phyloP scores from a whole-genome alignment of 2,888 invertebrate species.

The Oxystoma pomonae region DNA sequence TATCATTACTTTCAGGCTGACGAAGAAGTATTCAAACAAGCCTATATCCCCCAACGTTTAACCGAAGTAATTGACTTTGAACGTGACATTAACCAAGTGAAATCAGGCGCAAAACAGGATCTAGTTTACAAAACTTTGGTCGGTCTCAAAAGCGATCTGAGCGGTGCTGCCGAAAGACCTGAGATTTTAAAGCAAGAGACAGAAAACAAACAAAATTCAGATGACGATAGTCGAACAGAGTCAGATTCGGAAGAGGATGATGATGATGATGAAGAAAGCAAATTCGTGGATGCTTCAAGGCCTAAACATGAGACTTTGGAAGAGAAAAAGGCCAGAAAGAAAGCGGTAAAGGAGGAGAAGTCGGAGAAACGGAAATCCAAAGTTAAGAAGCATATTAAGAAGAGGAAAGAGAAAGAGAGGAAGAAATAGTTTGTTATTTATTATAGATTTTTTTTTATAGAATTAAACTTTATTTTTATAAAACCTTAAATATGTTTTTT shows the following conservation, averaged over 20 bases:
- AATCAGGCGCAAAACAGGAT: constrained; percentile 66
- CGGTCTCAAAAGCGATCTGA: constrained; percentile 76
- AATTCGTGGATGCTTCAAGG: constrained; percentile 61
- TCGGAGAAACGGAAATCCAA: constrained; percentile 87
- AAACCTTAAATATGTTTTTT: too few species aligned
- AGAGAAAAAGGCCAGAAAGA: constrained; percentile 80
- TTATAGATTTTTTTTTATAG: too few species aligned
- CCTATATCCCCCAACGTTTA: constrained; percentile 89
- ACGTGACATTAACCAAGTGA: constrained; percentile 77
- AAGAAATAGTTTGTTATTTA: constrained; percentile 45
- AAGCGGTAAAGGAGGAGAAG: constrained; percentile 81
- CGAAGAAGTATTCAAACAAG: constrained; percentile 89
- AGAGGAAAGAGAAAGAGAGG: constrained; percentile 68
- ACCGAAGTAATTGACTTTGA: constrained; percentile 86
- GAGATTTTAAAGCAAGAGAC: constrained; percentile 53
- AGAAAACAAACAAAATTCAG: constrained; percentile 40
- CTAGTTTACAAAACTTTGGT: constrained; percentile 83
- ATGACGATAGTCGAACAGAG: constrained; percentile 40
- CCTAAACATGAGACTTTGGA: constrained; percentile 78
- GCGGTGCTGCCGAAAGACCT: constrained; percentile 65
- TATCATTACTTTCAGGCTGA: constrained; percentile 53
- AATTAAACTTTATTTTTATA: too few species aligned
- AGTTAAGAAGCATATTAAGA: constrained; percentile 91
- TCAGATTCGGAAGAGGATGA: constrained; percentile 39
- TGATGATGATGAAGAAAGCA: constrained; percentile 42